These are phyloP conservation scores for Cyprinodon variegatus DNA, from an alignment of 2,113 vertebrate species.

Conservation along the genomic window DNA sequence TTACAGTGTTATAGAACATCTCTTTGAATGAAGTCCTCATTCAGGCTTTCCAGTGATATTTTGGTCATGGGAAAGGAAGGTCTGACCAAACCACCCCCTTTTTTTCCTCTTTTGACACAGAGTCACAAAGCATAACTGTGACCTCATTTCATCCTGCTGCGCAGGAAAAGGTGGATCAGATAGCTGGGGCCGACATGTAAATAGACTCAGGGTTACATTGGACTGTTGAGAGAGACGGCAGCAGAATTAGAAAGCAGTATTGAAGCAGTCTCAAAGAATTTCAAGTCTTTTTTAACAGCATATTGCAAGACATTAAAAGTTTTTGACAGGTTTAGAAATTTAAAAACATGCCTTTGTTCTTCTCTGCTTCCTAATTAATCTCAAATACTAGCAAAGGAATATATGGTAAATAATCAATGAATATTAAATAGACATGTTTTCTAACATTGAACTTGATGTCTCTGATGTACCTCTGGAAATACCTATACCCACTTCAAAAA, in stretches of 20 bases:
- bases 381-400: too few relatives aligned
- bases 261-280: neutral
- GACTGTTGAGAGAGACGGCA: neutral
- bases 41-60: conserved; percentile 20
- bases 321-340: neutral
- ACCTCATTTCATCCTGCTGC: conserved; percentile 68
- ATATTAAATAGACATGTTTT: too few relatives aligned
- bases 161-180: conserved; percentile 69
- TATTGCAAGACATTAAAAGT: neutral
- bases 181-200: conserved; percentile 45
- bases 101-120: conserved; percentile 52
- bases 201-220: conserved; percentile 15
- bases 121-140: conserved; percentile 39
- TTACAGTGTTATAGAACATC: neutral
- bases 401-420: too few relatives aligned
- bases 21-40: conserved; percentile 10
- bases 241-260: neutral
- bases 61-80: conserved; percentile 66
- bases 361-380: too few relatives aligned
- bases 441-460: too few relatives aligned
- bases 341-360: neutral
- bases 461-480: too few relatives aligned
- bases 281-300: neutral
- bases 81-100: conserved; percentile 39
- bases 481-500: too few relatives aligned